phyloP scores from a whole-genome alignment of 2,113 vertebrate species.

The Myiagra hebetior region DNA sequence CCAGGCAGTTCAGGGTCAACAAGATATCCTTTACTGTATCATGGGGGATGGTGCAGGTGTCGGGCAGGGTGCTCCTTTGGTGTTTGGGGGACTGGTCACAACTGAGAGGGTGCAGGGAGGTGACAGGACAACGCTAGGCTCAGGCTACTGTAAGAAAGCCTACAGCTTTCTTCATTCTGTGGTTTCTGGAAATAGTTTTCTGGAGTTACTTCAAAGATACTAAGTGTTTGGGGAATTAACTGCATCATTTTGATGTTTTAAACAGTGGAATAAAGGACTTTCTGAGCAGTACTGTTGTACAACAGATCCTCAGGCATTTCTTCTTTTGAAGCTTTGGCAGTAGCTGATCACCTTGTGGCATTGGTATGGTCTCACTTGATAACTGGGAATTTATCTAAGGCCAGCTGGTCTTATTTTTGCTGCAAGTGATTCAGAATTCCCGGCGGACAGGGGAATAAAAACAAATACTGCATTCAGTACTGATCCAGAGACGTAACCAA shows the following conservation, averaged over 20 bases:
- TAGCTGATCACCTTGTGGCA: background rate
- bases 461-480: background rate
- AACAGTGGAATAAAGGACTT: background rate
- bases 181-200: background rate
- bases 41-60: no score
- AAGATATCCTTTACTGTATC: background rate
- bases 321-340: background rate
- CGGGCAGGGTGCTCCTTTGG: rapidly evolving
- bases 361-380: background rate
- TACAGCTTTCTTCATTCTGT: background rate
- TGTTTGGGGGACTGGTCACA: background rate
- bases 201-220: background rate
- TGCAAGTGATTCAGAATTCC: background rate
- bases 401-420: background rate
- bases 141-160: background rate
- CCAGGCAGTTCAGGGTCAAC: background rate
- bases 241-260: background rate
- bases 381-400: background rate
- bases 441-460: background rate
- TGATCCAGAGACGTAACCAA: background rate
- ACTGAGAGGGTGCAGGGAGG: background rate
- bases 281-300: background rate
- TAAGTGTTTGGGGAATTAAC: background rate
- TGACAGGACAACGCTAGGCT: background rate
- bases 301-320: background rate